Evolutionary conservation across 1,140 invertebrate species (phyloP).

Genomic region (Drosophila ercepeae): DNA sequence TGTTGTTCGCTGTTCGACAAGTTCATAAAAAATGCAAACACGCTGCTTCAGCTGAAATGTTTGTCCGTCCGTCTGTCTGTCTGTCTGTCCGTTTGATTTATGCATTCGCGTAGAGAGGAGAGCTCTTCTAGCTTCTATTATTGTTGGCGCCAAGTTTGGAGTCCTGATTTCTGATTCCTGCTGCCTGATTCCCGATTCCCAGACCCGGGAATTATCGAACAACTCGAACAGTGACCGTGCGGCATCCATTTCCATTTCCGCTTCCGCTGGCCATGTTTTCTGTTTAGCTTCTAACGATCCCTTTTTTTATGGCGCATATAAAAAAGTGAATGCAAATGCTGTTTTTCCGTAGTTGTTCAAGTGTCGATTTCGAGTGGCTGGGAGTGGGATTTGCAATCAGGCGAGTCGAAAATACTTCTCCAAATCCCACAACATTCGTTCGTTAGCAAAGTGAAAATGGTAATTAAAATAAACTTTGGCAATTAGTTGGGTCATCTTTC

Average conservation of each 20-base stretch:
- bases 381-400: background rate
- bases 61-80: slow-evolving; percentile 15
- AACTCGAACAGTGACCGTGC: slow-evolving; percentile 52
- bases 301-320: slow-evolving; percentile 27
- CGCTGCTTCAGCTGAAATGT: slow-evolving; percentile 63
- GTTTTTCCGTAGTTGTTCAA: slow-evolving; percentile 34
- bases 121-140: slow-evolving; percentile 48
- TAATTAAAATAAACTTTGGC: background rate
- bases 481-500: background rate
- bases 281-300: too few relatives aligned
- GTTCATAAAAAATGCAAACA: slow-evolving; percentile 80
- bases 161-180: slow-evolving; percentile 34
- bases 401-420: background rate
- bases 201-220: slow-evolving; percentile 10
- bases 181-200: slow-evolving; percentile 3
- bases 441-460: slow-evolving; percentile 1
- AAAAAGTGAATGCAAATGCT: slow-evolving; percentile 63
- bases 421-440: background rate
- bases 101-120: slow-evolving; percentile 34
- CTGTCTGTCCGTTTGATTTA: slow-evolving; percentile 51
- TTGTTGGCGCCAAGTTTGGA: slow-evolving; percentile 33
- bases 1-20: slow-evolving; percentile 65
- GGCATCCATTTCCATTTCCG: slow-evolving; percentile 66
- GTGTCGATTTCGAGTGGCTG: slow-evolving; percentile 43
- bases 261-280: slow-evolving; percentile 40